Percentiles rank a stretch among this genome's conserved stretches.
Conservation (phyloP, 2,888 invertebrate genomes). For the Nemurella pictetii region DNA sequence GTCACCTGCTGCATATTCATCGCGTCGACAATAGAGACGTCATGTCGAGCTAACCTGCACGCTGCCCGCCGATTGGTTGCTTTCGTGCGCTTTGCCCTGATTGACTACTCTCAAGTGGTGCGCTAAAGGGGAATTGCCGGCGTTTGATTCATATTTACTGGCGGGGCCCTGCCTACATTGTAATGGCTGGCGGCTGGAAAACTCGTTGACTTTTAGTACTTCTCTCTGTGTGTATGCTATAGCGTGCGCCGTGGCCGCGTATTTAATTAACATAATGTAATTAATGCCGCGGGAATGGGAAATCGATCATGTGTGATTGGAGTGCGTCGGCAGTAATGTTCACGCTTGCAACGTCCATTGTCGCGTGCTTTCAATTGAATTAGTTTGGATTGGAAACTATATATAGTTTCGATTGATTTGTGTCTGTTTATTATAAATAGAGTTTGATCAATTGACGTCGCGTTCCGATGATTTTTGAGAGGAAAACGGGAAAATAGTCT, state of each 20-base stretch:
- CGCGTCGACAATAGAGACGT: not conserved
- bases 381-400: not conserved
- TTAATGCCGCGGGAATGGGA: not conserved
- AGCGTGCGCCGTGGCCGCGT: not conserved
- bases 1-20: constrained; percentile 22
- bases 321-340: not conserved
- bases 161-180: constrained; percentile 38
- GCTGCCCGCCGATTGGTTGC: constrained; percentile 9
- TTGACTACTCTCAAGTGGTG: constrained; percentile 18
- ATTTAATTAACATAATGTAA: not conserved
- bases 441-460: too few relatives aligned
- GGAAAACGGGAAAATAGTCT: too few relatives aligned
- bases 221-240: too few relatives aligned
- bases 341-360: not conserved
- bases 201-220: constrained; percentile 8
- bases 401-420: not conserved
- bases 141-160: constrained; percentile 14
- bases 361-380: not conserved
- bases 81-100: not conserved
- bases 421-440: too few relatives aligned
- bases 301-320: not conserved
- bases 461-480: too few relatives aligned
- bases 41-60: not conserved
- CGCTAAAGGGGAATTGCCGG: constrained; percentile 8
- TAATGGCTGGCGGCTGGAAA: constrained; percentile 35